Evolutionary conservation across 2,888 invertebrate species (phyloP).

Genomic region (Clitarchus hookeri): DNA sequence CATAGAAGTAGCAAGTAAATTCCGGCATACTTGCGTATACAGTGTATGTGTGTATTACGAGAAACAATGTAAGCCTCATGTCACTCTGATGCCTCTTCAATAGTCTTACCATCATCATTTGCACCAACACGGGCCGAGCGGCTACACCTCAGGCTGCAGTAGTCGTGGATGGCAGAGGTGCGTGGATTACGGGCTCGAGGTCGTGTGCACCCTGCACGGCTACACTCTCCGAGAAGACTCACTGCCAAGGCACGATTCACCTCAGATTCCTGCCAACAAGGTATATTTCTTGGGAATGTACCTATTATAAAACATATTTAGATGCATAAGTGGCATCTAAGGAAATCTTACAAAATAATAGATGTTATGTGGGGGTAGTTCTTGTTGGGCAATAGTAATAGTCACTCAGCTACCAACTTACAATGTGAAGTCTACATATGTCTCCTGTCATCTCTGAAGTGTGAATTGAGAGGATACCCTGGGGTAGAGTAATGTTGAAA

Average conservation of each 20-base stretch:
- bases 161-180: conserved; percentile 59
- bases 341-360: background rate
- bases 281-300: background rate
- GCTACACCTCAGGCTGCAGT: conserved; percentile 60
- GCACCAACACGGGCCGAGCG: conserved; percentile 39
- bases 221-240: conserved; percentile 54
- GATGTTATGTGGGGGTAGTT: too few species aligned
- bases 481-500: too few species aligned
- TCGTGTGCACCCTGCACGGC: conserved; percentile 54
- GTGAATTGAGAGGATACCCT: too few species aligned
- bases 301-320: background rate
- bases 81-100: background rate
- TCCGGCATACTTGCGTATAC: background rate
- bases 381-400: too few species aligned
- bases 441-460: too few species aligned
- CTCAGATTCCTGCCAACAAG: conserved; percentile 44
- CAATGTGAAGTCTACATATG: too few species aligned
- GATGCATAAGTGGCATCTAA: background rate
- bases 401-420: too few species aligned
- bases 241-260: conserved; percentile 52
- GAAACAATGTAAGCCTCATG: background rate
- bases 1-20: background rate
- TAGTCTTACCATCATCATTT: conserved; percentile 30
- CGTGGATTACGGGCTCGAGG: conserved; percentile 57
- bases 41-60: background rate